Evolutionary conservation across 2,113 vertebrate species (phyloP).

Genomic region (Corapipo altera): DNA sequence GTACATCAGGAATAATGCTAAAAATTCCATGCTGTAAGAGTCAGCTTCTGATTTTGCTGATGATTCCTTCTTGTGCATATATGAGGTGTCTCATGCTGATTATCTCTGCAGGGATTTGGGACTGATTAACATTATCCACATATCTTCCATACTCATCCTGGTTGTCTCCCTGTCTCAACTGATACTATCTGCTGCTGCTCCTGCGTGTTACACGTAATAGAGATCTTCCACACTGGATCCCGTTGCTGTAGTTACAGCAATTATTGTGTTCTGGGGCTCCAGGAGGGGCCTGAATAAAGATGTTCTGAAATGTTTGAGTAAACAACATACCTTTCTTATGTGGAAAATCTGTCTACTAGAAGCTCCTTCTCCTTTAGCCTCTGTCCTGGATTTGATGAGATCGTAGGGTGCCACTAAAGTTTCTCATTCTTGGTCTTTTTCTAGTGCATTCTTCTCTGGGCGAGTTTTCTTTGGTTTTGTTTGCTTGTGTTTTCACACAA

Average conservation of each 20-base stretch:
- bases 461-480: not conserved
- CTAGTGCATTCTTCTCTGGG: not conserved
- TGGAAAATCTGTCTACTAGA: not conserved
- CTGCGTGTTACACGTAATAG: not conserved
- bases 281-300: not conserved
- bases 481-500: not conserved
- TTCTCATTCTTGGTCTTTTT: not conserved
- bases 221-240: conserved; percentile 10
- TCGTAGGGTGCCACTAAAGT: not conserved
- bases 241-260: conserved; percentile 62
- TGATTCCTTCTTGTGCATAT: not conserved
- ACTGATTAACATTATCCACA: conserved; percentile 27
- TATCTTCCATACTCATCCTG: not conserved
- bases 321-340: not conserved
- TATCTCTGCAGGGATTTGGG: conserved; percentile 28
- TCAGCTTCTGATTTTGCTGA: not conserved
- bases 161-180: conserved; percentile 8
- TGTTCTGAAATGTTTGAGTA: conserved; percentile 19
- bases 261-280: conserved; percentile 43
- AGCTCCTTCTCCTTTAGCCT: not conserved
- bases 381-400: not conserved
- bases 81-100: not conserved
- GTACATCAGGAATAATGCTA: not conserved
- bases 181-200: not conserved
- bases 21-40: not conserved